phyloP scores from a whole-genome alignment of 2,797 vertebrate species.

The Chelon labrosus region DNA sequence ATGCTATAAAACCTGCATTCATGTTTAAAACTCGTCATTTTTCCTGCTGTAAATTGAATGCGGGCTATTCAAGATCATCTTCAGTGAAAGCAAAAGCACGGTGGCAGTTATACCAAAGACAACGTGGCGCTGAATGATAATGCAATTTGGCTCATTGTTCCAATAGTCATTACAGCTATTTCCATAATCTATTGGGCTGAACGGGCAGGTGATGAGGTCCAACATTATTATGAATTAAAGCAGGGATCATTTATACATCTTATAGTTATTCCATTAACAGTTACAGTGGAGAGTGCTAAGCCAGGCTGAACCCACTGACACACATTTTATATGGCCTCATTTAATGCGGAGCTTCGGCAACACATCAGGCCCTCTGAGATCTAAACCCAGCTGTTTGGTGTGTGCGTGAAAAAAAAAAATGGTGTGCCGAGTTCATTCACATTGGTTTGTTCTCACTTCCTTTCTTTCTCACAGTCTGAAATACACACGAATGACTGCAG shows the following conservation, averaged over 20 bases:
- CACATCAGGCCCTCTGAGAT: conserved; percentile 53
- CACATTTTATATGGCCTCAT: conserved; percentile 67
- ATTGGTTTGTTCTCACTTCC: conserved; percentile 42
- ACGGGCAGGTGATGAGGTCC: conserved; percentile 70
- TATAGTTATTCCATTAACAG: conserved; percentile 74
- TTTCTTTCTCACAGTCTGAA: conserved; percentile 14
- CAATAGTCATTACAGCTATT: conserved; percentile 76
- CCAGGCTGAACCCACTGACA: conserved; percentile 69
- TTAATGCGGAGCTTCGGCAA: conserved; percentile 54
- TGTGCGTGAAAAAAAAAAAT: conserved; percentile 44
- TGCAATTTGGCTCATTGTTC: conserved; percentile 79
- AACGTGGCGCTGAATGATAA: conserved; percentile 68
- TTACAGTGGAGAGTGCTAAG: conserved; percentile 60
- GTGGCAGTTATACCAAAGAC: conserved; percentile 52
- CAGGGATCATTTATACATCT: conserved; percentile 73
- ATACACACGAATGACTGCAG: conserved; percentile 37
- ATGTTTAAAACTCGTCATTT: conserved; percentile 46
- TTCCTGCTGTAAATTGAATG: conserved; percentile 50
- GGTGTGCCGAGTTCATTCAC: conserved; percentile 51
- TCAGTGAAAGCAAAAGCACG: conserved; percentile 48
- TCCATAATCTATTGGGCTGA: conserved; percentile 77
- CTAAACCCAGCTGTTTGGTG: conserved; percentile 53
- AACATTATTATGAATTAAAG: conserved; percentile 77
- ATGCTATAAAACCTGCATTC: conserved; percentile 28
- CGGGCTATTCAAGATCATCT: conserved; percentile 53